Conservation (phyloP, 2,113 vertebrate genomes). For the Mustelus asterias region DNA sequence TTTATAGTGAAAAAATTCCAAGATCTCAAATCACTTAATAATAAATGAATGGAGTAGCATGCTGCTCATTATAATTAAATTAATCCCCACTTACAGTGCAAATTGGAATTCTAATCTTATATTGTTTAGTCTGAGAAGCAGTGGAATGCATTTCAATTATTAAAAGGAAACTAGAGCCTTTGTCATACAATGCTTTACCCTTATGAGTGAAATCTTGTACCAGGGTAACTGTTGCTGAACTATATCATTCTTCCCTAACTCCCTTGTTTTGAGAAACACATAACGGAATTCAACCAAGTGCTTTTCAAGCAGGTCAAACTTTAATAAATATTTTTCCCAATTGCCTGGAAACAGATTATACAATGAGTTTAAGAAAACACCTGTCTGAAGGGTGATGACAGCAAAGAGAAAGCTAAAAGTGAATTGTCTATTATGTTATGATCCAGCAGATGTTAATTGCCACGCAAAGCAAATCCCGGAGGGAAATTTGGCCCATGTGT, state of each 20-base stretch:
- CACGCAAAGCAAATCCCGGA: too few species aligned
- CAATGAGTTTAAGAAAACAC: neutral
- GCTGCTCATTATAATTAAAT: constrained; percentile 31
- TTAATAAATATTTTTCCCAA: neutral
- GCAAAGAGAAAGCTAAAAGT: neutral
- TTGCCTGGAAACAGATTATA: neutral
- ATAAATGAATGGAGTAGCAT: constrained; percentile 4
- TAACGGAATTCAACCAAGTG: neutral
- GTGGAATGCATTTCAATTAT: constrained; percentile 18
- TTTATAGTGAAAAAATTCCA: neutral
- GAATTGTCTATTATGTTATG: neutral
- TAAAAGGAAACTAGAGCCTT: constrained; percentile 11
- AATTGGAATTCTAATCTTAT: constrained; percentile 22
- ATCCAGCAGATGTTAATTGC: too few species aligned
- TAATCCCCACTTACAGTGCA: constrained; percentile 14
- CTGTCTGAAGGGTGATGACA: neutral
- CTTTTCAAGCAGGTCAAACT: neutral
- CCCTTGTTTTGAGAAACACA: neutral
- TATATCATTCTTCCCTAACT: neutral
- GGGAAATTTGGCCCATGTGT: too few species aligned
- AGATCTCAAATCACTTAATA: neutral
- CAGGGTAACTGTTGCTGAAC: neutral
- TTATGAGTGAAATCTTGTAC: neutral
- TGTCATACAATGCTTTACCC: neutral
- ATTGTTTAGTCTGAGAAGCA: constrained; percentile 22